Percentiles rank a stretch among this genome's conserved stretches.
phyloP scores from a whole-genome alignment of 2,797 vertebrate genomes.

The Notoglanidium macrostoma region DNA sequence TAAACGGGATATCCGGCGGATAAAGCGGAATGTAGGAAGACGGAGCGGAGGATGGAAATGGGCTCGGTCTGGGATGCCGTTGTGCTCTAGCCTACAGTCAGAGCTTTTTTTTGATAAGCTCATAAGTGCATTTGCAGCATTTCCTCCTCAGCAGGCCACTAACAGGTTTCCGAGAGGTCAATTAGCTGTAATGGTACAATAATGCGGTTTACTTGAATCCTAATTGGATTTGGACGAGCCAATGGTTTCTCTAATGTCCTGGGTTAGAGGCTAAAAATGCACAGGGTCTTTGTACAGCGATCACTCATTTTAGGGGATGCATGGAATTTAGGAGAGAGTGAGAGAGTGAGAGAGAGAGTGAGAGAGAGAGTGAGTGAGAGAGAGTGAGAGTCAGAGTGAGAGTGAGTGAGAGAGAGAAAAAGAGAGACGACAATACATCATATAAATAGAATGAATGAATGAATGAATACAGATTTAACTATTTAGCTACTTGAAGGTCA shows the following conservation, averaged over 20 bases:
- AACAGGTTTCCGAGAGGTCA: constrained; percentile 80
- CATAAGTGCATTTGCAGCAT: constrained; percentile 72
- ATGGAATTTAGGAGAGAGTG: constrained; percentile 25
- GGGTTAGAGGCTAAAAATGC: constrained; percentile 67
- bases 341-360: background rate
- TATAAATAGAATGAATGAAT: background rate
- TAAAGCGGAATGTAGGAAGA: background rate
- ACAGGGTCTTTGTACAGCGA: constrained; percentile 67
- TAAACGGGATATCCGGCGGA: background rate
- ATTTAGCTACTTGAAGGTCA: background rate
- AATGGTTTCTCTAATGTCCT: constrained; percentile 71
- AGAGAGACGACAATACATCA: no score
- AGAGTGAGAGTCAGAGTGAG: no score
- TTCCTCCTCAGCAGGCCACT: constrained; percentile 73
- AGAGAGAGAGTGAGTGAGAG: no score
- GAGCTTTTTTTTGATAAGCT: constrained; percentile 60
- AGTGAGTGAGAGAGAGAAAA: background rate
- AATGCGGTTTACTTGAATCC: constrained; percentile 73
- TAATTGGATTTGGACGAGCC: constrained; percentile 75
- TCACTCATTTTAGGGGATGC: constrained; percentile 62
- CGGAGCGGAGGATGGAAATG: constrained; percentile 10
- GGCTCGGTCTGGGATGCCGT: constrained; percentile 52
- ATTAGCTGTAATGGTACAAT: constrained; percentile 77
- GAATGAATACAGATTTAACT: background rate
- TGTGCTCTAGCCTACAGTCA: constrained; percentile 56